These are phyloP conservation scores for Sipha flava DNA, from an alignment of 1,140 invertebrate genomes.

Conservation along the genomic window DNA sequence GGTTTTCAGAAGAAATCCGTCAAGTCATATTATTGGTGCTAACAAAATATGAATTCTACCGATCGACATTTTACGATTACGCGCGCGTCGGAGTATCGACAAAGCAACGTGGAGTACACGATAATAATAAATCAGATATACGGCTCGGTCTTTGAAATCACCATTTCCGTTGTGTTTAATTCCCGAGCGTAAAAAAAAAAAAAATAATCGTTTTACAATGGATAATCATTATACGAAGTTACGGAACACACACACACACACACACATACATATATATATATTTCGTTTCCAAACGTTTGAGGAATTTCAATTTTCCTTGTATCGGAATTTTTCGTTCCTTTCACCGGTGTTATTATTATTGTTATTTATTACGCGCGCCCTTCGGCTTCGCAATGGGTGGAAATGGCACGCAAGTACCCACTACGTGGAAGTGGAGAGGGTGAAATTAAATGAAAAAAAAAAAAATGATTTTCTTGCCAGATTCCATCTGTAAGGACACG, in stretches of 20 bases:
- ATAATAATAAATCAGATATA: neutral
- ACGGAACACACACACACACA: neutral
- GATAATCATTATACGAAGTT: neutral
- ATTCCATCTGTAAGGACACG: too few relatives aligned
- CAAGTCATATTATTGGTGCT: neutral
- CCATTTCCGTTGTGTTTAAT: neutral
- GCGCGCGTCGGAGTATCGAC: neutral
- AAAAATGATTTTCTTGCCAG: too few relatives aligned
- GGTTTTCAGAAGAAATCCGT: neutral
- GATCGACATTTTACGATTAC: neutral
- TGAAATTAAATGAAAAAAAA: too few relatives aligned
- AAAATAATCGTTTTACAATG: neutral
- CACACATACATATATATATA: neutral
- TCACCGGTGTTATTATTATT: neutral
- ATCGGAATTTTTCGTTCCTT: neutral
- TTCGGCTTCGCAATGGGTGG: too few relatives aligned
- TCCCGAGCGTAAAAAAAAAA: neutral
- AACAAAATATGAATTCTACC: neutral
- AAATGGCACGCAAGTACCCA: too few relatives aligned
- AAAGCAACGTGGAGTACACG: neutral
- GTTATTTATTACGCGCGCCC: neutral
- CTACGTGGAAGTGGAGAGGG: too few relatives aligned
- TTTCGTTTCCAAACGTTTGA: neutral
- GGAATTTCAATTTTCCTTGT: neutral
- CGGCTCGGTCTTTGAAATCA: neutral